Conservation (phyloP, 2,888 invertebrate species). For the Hypomecis atomaria region DNA sequence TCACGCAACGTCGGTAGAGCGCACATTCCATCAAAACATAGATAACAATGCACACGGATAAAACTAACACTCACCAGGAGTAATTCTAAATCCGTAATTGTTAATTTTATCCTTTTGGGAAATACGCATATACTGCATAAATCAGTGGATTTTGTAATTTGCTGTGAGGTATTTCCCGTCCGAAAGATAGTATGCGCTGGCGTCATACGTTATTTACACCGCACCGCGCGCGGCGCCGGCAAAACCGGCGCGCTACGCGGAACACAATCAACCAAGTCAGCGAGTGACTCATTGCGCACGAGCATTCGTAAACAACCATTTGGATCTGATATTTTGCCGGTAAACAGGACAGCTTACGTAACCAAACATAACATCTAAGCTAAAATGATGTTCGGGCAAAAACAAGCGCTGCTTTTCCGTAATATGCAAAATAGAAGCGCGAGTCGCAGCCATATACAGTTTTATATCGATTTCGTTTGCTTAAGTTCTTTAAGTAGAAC, state of each 20-base stretch:
- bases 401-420: slow-evolving; percentile 26
- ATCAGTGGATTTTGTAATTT: slow-evolving; percentile 36
- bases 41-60: slow-evolving; percentile 47
- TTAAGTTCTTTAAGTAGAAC: slow-evolving; percentile 50
- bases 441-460: slow-evolving; percentile 16
- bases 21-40: slow-evolving; percentile 54
- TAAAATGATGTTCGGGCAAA: slow-evolving; percentile 26
- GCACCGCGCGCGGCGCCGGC: slow-evolving; percentile 38
- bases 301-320: slow-evolving; percentile 58
- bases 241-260: slow-evolving; percentile 58
- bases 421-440: slow-evolving; percentile 19
- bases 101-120: slow-evolving; percentile 2
- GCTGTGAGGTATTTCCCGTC: slow-evolving; percentile 71
- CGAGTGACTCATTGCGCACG: slow-evolving; percentile 61
- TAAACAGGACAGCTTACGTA: slow-evolving; percentile 52
- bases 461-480: slow-evolving; percentile 20
- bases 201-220: slow-evolving; percentile 58
- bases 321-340: slow-evolving; percentile 45
- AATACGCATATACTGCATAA: slow-evolving; percentile 20
- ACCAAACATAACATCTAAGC: slow-evolving; percentile 36
- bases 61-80: slow-evolving; percentile 18
- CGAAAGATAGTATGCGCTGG: slow-evolving; percentile 39
- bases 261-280: slow-evolving; percentile 59
- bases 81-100: background rate
- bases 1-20: slow-evolving; percentile 48